Conservation (phyloP, 2,797 vertebrate genomes). For the Eulemur mongoz region DNA sequence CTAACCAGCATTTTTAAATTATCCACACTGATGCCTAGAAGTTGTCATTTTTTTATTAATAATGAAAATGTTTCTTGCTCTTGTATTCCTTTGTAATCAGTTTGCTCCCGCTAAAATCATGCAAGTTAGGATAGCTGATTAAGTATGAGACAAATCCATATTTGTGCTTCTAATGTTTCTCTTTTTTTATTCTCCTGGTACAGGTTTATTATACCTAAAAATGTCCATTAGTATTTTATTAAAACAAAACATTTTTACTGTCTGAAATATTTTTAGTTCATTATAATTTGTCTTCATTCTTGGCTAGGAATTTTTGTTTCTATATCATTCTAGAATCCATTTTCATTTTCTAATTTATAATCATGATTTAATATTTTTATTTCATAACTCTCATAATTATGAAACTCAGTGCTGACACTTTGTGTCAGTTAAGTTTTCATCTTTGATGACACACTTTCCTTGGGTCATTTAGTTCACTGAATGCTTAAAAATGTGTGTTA, state of each 20-base stretch:
- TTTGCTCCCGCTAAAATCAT: not conserved
- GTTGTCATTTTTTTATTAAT: not conserved
- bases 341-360: constrained; percentile 6
- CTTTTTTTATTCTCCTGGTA: not conserved
- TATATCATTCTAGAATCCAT: not conserved
- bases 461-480: not conserved
- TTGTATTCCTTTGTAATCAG: not conserved
- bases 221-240: not conserved
- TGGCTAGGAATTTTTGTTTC: not conserved
- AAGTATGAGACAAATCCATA: not conserved
- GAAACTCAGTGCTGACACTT: not conserved
- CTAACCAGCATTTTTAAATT: not conserved
- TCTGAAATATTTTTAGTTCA: not conserved
- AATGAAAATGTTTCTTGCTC: not conserved
- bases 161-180: not conserved
- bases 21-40: not conserved
- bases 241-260: not conserved
- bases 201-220: not conserved
- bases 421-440: not conserved
- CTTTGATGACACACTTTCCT: not conserved
- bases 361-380: not conserved
- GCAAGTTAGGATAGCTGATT: not conserved
- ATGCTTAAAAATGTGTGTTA: not conserved
- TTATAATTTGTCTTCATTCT: not conserved
- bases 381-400: not conserved